Evolutionary conservation across 2,888 invertebrate species (phyloP).

Genomic region (Vanessa cardui): DNA sequence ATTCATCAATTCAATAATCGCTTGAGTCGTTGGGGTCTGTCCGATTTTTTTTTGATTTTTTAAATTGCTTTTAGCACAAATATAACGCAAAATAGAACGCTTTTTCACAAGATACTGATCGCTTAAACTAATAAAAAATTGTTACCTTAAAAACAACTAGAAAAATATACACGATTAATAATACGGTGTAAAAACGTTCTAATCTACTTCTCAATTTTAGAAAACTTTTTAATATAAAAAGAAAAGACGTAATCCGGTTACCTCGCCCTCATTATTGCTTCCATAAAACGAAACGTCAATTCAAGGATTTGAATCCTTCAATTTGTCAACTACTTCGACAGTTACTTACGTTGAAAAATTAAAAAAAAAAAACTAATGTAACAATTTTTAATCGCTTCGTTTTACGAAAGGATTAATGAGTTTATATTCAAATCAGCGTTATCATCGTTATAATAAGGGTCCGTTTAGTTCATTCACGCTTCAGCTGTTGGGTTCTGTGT

Average conservation of each 20-base stretch:
- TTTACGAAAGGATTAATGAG: slow-evolving; percentile 8
- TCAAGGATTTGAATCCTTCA: neutral
- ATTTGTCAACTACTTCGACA: neutral
- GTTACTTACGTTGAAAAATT: neutral
- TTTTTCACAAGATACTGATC: slow-evolving; percentile 29
- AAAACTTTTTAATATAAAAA: slow-evolving; percentile 26
- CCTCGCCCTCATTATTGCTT: slow-evolving; percentile 12
- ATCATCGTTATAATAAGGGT: slow-evolving; percentile 9
- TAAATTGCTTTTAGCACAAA: slow-evolving; percentile 43
- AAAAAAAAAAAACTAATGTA: slow-evolving; percentile 11
- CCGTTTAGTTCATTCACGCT: slow-evolving; percentile 27
- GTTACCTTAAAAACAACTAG: slow-evolving; percentile 24
- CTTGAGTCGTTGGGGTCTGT: slow-evolving; percentile 67
- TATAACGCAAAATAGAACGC: slow-evolving; percentile 35
- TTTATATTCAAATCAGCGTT: slow-evolving; percentile 13
- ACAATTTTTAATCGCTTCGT: neutral
- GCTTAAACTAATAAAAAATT: slow-evolving; percentile 21
- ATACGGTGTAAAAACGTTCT: slow-evolving; percentile 33
- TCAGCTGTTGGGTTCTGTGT: slow-evolving; percentile 37
- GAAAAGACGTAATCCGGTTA: slow-evolving; percentile 2
- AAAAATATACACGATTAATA: slow-evolving; percentile 33
- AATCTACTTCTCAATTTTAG: slow-evolving; percentile 18
- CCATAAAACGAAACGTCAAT: neutral
- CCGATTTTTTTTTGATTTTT: slow-evolving; percentile 54
- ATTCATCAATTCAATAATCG: slow-evolving; percentile 51